phyloP scores from a whole-genome alignment of 1,140 invertebrate species.

The Proctacanthus coquilletti region DNA sequence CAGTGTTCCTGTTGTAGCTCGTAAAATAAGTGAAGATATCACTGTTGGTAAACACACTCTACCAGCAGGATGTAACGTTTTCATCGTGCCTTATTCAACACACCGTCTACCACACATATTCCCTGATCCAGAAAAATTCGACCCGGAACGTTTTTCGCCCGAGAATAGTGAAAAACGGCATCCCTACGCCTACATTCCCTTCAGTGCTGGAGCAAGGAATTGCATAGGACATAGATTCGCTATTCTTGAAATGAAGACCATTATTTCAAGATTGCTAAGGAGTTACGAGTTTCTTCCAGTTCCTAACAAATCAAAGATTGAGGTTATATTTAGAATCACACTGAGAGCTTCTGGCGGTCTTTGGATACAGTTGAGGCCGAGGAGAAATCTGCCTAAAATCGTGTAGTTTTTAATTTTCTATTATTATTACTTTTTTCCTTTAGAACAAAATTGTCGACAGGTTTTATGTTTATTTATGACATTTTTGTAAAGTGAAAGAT shows the following conservation, averaged over 20 bases:
- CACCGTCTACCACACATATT: constrained; percentile 48
- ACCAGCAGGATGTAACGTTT: constrained; percentile 28
- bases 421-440: no score
- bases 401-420: no score
- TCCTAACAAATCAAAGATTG: constrained; percentile 32
- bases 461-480: no score
- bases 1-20: constrained; percentile 46
- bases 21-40: constrained; percentile 40
- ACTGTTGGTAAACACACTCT: constrained; percentile 29
- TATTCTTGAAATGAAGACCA: constrained; percentile 50
- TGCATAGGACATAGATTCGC: constrained; percentile 52
- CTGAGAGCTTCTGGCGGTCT: constrained; percentile 37
- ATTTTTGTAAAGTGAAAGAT: no score
- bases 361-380: constrained; percentile 32
- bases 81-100: constrained; percentile 38
- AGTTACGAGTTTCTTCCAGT: constrained; percentile 35
- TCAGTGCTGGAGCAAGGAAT: constrained; percentile 42
- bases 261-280: constrained; percentile 45
- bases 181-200: constrained; percentile 50
- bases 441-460: no score
- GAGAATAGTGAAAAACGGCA: constrained; percentile 37
- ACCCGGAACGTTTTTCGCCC: constrained; percentile 52
- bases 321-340: constrained; percentile 35
- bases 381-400: constrained; percentile 8
- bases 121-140: constrained; percentile 52